A percentile compares a stretch with the other conserved stretches of the same genome.
phyloP scores from a whole-genome alignment of 2,113 vertebrate genomes.

The Otolemur garnettii region DNA sequence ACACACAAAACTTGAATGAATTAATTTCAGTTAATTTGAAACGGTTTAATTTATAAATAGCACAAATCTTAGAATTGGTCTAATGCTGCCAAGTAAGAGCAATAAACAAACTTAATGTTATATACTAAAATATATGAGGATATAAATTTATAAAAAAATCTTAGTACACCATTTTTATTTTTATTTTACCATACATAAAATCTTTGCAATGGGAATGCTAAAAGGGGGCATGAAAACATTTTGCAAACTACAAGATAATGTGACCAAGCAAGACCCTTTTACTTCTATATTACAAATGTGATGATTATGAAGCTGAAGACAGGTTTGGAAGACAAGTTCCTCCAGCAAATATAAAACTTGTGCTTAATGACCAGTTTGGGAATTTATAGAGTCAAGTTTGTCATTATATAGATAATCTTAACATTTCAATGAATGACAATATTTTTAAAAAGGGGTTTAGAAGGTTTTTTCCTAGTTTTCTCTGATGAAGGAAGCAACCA shows the following conservation, averaged over 20 bases:
- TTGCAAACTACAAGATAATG: not conserved
- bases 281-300: not conserved
- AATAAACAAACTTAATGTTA: not conserved
- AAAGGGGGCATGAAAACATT: not conserved
- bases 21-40: not conserved
- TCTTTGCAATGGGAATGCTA: not conserved
- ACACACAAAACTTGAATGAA: not conserved
- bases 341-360: not conserved
- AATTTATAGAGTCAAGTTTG: conserved; percentile 7
- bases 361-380: not conserved
- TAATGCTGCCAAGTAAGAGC: not conserved
- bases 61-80: not conserved
- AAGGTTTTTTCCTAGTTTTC: not conserved
- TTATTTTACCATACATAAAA: conserved; percentile 6
- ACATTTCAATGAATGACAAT: not conserved
- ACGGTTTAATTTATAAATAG: not conserved
- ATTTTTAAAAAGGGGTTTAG: not conserved
- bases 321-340: not conserved
- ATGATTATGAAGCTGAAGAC: not conserved
- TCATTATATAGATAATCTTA: not conserved
- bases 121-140: not conserved
- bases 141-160: not conserved
- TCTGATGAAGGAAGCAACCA: not conserved
- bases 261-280: not conserved
- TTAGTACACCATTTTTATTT: not conserved